Evolutionary conservation across 1,140 invertebrate species (phyloP), one percentile per base, ranked within the genome.

Genomic region (Heliconius himera): DNA sequence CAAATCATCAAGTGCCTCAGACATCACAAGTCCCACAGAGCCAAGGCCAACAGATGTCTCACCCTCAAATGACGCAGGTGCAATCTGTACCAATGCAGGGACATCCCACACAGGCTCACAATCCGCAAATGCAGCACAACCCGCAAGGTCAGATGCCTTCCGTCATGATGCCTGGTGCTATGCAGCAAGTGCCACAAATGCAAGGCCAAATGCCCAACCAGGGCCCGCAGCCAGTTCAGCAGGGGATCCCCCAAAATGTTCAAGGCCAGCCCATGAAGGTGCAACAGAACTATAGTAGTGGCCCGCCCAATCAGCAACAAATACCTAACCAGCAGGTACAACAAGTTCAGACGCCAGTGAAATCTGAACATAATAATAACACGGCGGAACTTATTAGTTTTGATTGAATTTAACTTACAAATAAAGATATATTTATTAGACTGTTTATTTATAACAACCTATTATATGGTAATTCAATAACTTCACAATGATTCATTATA

Each of bases 341-440:
- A 70, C 85, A 83, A 84, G 79, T 82, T 2, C 90, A 91, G 76
- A 89, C 91, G 2, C 86, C 88, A 1, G 84, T 88, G 5, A 93
- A 93, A 73, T 88, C 91, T 26, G 92, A 94, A 84, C 87, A 89
- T 77, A 95, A 96, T 81, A 95, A 95, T 38, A 95, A 95, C 84
- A 96, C 96, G 8, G 96, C 96, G 73, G 96, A 97, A 90, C 91
- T 97, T 3, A 97, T 97, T 74, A 96, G 96, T 88, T 97, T 97
- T 89, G 96, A 97, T 93, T 97, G 95, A 95, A 87, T 73, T 22
- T 66, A 71, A 76, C 71, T 81, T 73, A 74, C 11, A 51, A 76
- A 78, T 76, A 46, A 46, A 41, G 41, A 83, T 84, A 77, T 88
- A 89, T 87, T 88, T 85, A 85, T 83, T 84, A 81, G 76, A 86